Base-by-base conservation (phyloP, 2,113 vertebrate species). In the Salvelinus fontinalis region DNA sequence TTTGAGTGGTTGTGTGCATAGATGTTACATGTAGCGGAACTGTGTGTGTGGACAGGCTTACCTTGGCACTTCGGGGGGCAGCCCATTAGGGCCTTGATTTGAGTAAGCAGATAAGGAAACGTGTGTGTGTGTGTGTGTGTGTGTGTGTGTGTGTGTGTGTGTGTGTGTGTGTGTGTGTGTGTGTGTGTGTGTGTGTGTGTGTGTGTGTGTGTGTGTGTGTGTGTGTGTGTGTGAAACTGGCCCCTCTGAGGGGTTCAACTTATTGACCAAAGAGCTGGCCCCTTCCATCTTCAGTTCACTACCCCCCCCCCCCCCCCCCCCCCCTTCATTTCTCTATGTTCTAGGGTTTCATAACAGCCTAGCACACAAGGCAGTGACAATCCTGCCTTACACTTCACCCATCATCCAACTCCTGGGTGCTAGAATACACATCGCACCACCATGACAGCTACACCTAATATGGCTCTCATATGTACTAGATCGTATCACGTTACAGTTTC, bases 61-160 rank as follows among this genome's bases (percentile, higher is more conserved):
- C 8, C 8, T 8, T 44, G 0, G 39, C 39, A 44, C 9, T 44
- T 2, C 3, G 39, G 39, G 39, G 39, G 39, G 39, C 39, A 44
- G 39, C 39, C 39, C 39, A 44, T 11, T 44, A 44, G 9, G 39
- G 39, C 27, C 29, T 7, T 70, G 81, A 74, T 79, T 82, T 66
- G 71, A 31, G 49, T 81, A 76, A 84, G 70, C 70, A 79, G 84
- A 83, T 76, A 79, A 74, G 14, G 29, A n/a, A 81, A 59, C 68
- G 57, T 71, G 22, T 14, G 9, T 34, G 6, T 34, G 34, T 34
- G 34, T 34, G 34, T 34, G 34, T 31, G 31, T 31, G 31, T 5
- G 31, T 5, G 31, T 31, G 31, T 31, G 31, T 31, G 44, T 22
- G 39, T 22, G 39, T 49, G 67, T 34, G 67, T 39, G 31, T 68